Evolutionary conservation across 2,797 vertebrate species (phyloP), one percentile per base, ranked within the genome.

Genomic region (Sciurus vulgaris): DNA sequence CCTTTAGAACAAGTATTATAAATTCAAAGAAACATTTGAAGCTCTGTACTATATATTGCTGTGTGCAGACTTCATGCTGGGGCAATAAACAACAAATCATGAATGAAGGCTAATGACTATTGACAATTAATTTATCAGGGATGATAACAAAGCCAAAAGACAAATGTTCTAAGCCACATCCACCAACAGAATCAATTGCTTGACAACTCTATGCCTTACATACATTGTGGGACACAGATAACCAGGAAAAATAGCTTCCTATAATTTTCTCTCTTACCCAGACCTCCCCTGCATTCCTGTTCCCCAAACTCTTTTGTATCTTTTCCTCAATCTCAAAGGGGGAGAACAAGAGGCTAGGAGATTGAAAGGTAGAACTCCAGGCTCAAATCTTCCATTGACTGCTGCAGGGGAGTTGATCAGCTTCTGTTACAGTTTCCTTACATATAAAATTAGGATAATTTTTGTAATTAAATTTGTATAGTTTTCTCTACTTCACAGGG

Each of bases 21-120:
- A 96, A 97, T 97, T 96, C 51, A 87, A 98, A 97, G 97, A 96
- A 97, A 97, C 97, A 78, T 97, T 95, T 85, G 95, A 96, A 77
- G 33, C 86, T 98, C 97, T 88, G 96, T 95, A 93, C 92, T 82
- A 93, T 97, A 69, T 22, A 61, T 91, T 95, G 49, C 89, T 85
- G 0, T 79, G 41, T 92, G 88, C 44, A 82, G 77, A 12, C 41
- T 93, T 92, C 11, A 70, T 24, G 41, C 86, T 97, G 74, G 35
- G 35, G 30, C 51, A 97, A 79, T 93, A 96, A 97, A 89, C 33
- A 93, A 47, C 65, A 86, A 61, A 69, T 88, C 49, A 61, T 69
- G 56, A 95, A 28, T 73, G 20, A 67, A 56, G 49, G 69, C 30
- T 81, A 78, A 91, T 61, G 41, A 49, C 30, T 94, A 59, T 61